Percentiles rank a stretch among this genome's conserved stretches.
Conservation (phyloP, 2,888 invertebrate species). For the Tetheella fluctuosa region DNA sequence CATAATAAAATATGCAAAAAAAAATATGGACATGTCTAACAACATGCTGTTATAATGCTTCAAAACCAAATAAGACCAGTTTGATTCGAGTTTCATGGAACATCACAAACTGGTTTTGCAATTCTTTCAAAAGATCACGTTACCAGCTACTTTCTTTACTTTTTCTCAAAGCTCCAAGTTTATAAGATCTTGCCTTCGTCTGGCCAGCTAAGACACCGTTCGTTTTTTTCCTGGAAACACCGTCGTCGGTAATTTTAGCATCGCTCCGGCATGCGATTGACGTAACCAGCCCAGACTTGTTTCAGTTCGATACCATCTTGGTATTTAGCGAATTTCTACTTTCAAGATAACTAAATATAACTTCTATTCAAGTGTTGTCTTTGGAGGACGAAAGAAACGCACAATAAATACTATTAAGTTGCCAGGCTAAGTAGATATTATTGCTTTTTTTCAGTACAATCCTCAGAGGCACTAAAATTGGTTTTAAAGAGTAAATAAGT, state of each 20-base stretch:
- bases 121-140: not conserved
- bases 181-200: not conserved
- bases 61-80: not conserved
- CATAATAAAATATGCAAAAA: not conserved
- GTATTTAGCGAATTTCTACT: not conserved
- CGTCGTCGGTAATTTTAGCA: conserved; percentile 1
- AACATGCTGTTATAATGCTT: conserved; percentile 1
- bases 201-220: not conserved
- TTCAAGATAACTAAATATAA: no score
- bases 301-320: not conserved
- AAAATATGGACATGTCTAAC: not conserved
- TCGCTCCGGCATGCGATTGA: conserved; percentile 3
- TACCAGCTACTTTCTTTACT: not conserved
- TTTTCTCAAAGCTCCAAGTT: not conserved
- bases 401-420: no score
- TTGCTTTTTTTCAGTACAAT: not conserved
- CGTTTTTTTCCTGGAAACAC: conserved; percentile 4
- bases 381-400: not conserved
- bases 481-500: no score
- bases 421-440: not conserved
- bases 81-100: not conserved
- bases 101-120: not conserved
- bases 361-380: not conserved
- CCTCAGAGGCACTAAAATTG: not conserved
- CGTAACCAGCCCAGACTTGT: conserved; percentile 2